Evolutionary conservation across 1,140 invertebrate species (phyloP).

Genomic region (Eumeta japonica): DNA sequence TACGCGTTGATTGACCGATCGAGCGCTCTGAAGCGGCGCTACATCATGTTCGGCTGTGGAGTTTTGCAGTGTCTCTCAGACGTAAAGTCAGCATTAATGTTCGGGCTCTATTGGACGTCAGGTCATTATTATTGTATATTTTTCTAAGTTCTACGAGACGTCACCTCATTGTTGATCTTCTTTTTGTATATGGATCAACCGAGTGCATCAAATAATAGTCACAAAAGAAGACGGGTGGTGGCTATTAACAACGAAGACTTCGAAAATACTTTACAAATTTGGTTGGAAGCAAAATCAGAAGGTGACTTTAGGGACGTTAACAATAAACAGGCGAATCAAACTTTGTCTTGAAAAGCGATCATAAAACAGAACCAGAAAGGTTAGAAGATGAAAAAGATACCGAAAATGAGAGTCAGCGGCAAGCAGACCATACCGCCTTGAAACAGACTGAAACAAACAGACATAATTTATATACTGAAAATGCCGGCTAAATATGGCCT

Average conservation of each 20-base stretch:
- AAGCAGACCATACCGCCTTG: constrained; percentile 14
- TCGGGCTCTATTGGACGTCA: too few species aligned
- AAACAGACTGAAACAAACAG: constrained; percentile 7
- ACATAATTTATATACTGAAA: constrained; percentile 15
- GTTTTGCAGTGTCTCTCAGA: too few species aligned
- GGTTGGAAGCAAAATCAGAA: constrained; percentile 11
- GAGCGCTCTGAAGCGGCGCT: too few species aligned
- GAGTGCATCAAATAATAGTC: too few species aligned
- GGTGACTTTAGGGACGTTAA: constrained; percentile 15
- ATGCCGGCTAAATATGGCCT: constrained; percentile 53
- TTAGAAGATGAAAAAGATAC: constrained; percentile 10
- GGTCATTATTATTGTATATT: too few species aligned
- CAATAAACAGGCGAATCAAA: constrained; percentile 14
- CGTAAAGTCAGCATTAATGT: too few species aligned
- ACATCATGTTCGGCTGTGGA: too few species aligned
- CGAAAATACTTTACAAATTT: constrained; percentile 11
- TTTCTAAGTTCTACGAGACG: too few species aligned
- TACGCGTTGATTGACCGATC: too few species aligned
- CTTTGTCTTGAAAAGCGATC: constrained; percentile 9
- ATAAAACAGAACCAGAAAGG: constrained; percentile 10
- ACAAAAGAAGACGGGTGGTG: constrained; percentile 13
- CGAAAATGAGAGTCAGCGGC: constrained; percentile 10
- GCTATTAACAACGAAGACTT: constrained; percentile 8
- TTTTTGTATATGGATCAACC: too few species aligned
- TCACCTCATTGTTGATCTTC: too few species aligned